A percentile compares a stretch with the other conserved stretches of the same genome.
Conservation (phyloP, 2,113 vertebrate genomes). For the Otocyon megalotis region DNA sequence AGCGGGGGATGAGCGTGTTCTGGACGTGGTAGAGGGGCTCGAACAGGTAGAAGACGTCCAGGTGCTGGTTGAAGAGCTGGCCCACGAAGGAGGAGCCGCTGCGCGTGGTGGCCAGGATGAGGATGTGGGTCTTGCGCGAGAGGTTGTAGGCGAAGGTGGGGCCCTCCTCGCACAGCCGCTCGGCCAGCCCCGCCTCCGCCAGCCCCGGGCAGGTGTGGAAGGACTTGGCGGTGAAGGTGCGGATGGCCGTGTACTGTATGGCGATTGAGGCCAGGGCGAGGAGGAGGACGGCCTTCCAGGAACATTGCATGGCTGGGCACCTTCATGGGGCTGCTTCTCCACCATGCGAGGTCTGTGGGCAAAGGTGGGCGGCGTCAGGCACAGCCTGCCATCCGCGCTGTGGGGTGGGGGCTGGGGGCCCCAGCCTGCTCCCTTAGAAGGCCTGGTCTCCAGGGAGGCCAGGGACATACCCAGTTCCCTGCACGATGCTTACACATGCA, state of each 20-base stretch:
- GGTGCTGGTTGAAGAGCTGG: constrained; percentile 98
- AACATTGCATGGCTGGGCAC: constrained; percentile 99
- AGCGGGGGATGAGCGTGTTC: constrained; percentile 93
- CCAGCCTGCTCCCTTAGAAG: background rate
- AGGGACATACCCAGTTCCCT: background rate
- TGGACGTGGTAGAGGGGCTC: constrained; percentile 98
- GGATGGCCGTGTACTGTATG: constrained; percentile 99
- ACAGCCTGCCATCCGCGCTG: background rate
- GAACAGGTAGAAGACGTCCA: constrained; percentile 98
- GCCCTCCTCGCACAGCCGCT: constrained; percentile 94
- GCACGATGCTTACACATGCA: background rate
- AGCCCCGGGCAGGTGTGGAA: constrained; percentile 94
- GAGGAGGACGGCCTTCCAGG: constrained; percentile 99
- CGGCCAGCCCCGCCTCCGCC: constrained; percentile 91
- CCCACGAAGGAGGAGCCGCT: constrained; percentile 97
- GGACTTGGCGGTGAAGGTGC: constrained; percentile 96
- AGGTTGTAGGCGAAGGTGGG: constrained; percentile 91
- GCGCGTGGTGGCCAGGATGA: constrained; percentile 96
- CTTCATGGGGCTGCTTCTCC: constrained; percentile 92
- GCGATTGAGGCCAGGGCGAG: constrained; percentile 98
- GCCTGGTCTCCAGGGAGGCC: background rate
- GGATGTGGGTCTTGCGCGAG: constrained; percentile 94
- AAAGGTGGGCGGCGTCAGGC: background rate
- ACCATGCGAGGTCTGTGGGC: constrained; percentile 81
- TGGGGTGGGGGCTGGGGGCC: background rate